These are phyloP conservation scores for Lepidochitona cinerea DNA, from an alignment of 2,888 invertebrate species.

Conservation along the genomic window DNA sequence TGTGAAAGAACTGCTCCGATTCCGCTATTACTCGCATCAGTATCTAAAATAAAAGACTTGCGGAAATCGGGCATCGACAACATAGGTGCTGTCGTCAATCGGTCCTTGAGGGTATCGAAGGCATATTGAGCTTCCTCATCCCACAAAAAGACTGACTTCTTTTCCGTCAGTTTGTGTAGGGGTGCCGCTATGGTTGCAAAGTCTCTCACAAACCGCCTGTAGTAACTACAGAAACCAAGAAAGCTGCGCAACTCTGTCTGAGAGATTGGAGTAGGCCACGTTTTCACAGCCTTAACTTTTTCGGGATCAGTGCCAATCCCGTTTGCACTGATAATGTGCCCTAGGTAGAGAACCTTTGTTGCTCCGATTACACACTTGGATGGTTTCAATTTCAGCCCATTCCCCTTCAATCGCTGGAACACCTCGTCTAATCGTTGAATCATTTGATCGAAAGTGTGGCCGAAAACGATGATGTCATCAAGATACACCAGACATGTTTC, in stretches of 20 bases:
- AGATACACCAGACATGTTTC: conserved; percentile 61
- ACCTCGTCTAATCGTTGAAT: conserved; percentile 22
- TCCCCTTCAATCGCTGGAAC: conserved; percentile 24
- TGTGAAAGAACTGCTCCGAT: conserved; percentile 31
- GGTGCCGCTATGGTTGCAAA: background rate
- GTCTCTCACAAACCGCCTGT: conserved; percentile 9
- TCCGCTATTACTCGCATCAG: conserved; percentile 32
- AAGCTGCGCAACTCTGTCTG: conserved; percentile 27
- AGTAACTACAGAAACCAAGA: conserved; percentile 29
- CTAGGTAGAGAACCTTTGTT: conserved; percentile 25
- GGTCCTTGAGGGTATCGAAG: conserved; percentile 24
- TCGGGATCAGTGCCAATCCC: conserved; percentile 16
- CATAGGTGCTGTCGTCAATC: conserved; percentile 26
- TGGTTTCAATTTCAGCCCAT: background rate
- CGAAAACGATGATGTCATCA: conserved; percentile 60
- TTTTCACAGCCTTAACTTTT: conserved; percentile 9
- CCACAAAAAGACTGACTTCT: conserved; percentile 18
- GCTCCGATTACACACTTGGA: background rate
- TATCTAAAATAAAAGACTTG: conserved; percentile 27
- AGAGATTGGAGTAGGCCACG: conserved; percentile 13
- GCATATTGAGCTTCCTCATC: conserved; percentile 7
- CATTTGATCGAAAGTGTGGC: conserved; percentile 32
- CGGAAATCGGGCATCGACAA: conserved; percentile 23
- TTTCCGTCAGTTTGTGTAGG: conserved; percentile 12
- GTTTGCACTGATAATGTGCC: conserved; percentile 19